Percentiles rank a stretch among this genome's conserved stretches.
Conservation (phyloP, 1,140 invertebrate species). For the Eumeta japonica region DNA sequence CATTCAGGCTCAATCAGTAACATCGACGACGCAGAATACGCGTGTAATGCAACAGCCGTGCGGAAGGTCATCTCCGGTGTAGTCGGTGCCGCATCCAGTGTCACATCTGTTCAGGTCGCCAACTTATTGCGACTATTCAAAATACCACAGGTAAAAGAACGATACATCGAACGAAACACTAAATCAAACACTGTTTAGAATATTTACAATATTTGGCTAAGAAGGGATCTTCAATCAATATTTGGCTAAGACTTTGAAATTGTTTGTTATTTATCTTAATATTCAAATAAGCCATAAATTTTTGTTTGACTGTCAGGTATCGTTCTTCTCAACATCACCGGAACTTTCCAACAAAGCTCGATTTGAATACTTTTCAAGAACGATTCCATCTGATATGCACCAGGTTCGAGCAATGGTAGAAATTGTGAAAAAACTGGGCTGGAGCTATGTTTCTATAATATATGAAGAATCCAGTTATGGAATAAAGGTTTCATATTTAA, state of each 20-base stretch:
- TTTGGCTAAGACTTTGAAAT: background rate
- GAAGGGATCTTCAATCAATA: too few relatives aligned
- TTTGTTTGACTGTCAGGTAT: conserved; percentile 68
- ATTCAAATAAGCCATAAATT: background rate
- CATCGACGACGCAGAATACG: conserved; percentile 86
- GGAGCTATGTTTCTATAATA: conserved; percentile 94
- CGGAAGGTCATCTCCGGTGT: conserved; percentile 91
- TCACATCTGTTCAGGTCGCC: conserved; percentile 94
- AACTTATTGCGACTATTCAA: conserved; percentile 91
- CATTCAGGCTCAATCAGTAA: conserved; percentile 92
- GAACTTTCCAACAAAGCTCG: conserved; percentile 87
- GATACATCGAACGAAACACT: too few relatives aligned
- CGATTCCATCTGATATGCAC: conserved; percentile 88
- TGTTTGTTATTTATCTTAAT: background rate
- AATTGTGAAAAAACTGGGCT: conserved; percentile 76
- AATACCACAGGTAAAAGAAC: conserved; percentile 93
- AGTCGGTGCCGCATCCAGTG: conserved; percentile 91
- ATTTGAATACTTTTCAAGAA: conserved; percentile 87
- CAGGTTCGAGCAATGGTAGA: conserved; percentile 91
- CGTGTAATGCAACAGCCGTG: conserved; percentile 82
- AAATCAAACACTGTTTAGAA: too few relatives aligned
- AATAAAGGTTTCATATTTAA: conserved; percentile 93
- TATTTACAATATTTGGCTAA: too few relatives aligned
- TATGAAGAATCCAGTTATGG: conserved; percentile 97
- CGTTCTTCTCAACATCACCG: conserved; percentile 88